A percentile compares a stretch with the other conserved stretches of the same genome.
phyloP scores from a whole-genome alignment of 2,888 invertebrate species.

The Oxyteleia sp. region DNA sequence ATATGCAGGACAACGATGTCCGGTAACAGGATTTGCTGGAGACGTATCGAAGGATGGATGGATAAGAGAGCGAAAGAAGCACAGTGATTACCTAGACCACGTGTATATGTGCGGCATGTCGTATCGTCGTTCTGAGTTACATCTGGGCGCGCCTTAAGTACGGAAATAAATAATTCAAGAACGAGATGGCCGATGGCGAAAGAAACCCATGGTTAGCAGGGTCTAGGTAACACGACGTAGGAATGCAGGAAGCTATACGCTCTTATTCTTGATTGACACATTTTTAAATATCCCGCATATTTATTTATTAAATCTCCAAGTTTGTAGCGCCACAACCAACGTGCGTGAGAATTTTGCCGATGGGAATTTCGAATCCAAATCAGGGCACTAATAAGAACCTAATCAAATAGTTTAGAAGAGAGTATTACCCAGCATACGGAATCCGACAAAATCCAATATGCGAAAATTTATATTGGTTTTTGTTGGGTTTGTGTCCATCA shows the following conservation, averaged over 20 bases:
- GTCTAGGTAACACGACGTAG: slow-evolving; percentile 53
- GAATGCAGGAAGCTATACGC: slow-evolving; percentile 58
- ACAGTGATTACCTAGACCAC: slow-evolving; percentile 81
- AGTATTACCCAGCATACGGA: no score
- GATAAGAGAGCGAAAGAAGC: slow-evolving; percentile 78
- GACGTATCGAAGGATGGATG: slow-evolving; percentile 74
- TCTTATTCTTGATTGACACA: slow-evolving; percentile 37
- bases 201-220: slow-evolving; percentile 65
- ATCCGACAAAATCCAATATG: no score
- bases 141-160: slow-evolving; percentile 75
- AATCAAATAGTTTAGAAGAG: no score
- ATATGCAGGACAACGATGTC: slow-evolving; percentile 82
- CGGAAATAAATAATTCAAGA: slow-evolving; percentile 79
- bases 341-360: no score
- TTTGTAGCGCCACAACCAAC: no score
- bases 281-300: no score
- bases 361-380: no score
- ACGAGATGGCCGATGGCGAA: slow-evolving; percentile 73
- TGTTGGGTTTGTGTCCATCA: no score
- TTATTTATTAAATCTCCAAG: no score
- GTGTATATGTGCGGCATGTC: slow-evolving; percentile 69
- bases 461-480: no score
- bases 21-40: slow-evolving; percentile 83
- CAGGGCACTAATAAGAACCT: no score
- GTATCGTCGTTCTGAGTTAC: slow-evolving; percentile 71